These are phyloP conservation scores for Lasiurus borealis DNA, from an alignment of 2,113 vertebrate genomes.

Conservation along the genomic window DNA sequence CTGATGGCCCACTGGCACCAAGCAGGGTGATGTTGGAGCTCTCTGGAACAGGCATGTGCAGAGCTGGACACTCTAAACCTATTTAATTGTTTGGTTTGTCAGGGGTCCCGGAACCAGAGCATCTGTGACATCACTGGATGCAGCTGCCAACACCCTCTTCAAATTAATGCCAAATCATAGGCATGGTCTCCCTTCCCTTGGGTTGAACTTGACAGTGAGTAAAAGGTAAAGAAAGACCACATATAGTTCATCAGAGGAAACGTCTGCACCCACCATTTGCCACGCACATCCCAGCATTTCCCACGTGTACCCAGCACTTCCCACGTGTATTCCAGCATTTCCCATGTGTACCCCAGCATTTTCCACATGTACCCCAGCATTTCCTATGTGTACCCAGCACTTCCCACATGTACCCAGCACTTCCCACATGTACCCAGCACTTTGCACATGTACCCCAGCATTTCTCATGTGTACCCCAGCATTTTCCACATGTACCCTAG, in stretches of 20 bases:
- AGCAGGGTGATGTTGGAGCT: accelerated
- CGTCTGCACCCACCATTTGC: background rate
- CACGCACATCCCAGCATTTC: too few relatives aligned
- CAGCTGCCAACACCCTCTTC: background rate
- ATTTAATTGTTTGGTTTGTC: background rate
- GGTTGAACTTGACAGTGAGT: background rate
- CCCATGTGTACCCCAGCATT: too few relatives aligned
- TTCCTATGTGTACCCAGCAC: background rate
- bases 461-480: too few relatives aligned
- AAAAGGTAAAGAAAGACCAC: background rate
- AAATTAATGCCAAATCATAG: background rate
- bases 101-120: accelerated
- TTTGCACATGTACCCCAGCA: background rate
- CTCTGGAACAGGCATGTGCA: accelerated
- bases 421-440: background rate
- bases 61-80: accelerated
- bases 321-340: too few relatives aligned
- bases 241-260: background rate
- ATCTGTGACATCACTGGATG: accelerated
- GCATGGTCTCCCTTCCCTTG: accelerated
- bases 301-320: too few relatives aligned
- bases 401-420: background rate
- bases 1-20: accelerated
- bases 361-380: too few relatives aligned
- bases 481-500: too few relatives aligned